Base-by-base conservation (phyloP, 2,888 invertebrate species). In the Mechanitis mazaeus region DNA sequence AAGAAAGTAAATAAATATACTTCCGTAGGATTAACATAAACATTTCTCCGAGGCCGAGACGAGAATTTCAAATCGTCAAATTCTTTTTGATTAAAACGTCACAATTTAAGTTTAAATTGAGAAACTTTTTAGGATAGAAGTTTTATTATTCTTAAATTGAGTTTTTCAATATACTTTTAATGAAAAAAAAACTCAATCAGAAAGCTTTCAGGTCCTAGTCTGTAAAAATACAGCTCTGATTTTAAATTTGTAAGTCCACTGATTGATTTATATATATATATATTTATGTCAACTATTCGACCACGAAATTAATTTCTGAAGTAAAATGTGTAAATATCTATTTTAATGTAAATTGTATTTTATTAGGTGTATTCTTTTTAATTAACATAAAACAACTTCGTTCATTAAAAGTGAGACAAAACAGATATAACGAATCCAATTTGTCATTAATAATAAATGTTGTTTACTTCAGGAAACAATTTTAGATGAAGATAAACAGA, bases 51-150 rank as follows among this genome's bases (percentile, higher is more conserved):
- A 31, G 31, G 31, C 31, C 31, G 50, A 31, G 31, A 5, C 50
- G 31, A 31, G 31, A 31, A 50, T 50, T 50, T 50, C 31, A 50
- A 50, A 50, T 31, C 31, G 35, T 45, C 53, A 53, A 63, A 55
- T 60, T 54, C 50, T 63, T 63, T 50, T 63, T 60, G 58, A 71
- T 70, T 70, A 69, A 70, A 72, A 71, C 63, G 64, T 67, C 65
- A 69, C 68, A 69, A 71, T 71, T 72, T 68, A 71, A 71, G 66
- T 71, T 71, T 69, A 71, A 72, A 72, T 71, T 72, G 70, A 68
- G 65, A 73, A 73, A 73, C 66, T 73, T 72, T 53, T 61, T 45
- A 59, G 59, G 55, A 60, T 28, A 53, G 47, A 58, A 55, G 45
- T 64, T 65, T 66, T 58, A 64, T 67, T 63, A 63, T 54, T 58